Evolutionary conservation across 2,113 vertebrate genomes (phyloP).

Genomic region (Myiozetetes cayanensis): DNA sequence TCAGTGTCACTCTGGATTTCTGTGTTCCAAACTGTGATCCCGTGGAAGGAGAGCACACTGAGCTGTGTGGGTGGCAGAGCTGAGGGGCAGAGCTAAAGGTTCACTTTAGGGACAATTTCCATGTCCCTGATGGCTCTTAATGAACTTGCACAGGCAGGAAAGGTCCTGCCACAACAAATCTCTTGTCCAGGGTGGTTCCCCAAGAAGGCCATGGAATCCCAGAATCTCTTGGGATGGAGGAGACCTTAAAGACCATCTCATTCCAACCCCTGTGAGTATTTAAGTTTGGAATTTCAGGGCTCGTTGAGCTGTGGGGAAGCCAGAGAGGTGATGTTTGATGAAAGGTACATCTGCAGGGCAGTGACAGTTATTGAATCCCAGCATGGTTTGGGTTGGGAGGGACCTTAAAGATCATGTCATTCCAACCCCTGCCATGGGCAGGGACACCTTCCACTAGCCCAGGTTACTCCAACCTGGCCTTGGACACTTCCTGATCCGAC

Average conservation of each 20-base stretch:
- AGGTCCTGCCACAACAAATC: neutral
- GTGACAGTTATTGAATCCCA: accelerated
- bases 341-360: neutral
- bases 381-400: neutral
- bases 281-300: neutral
- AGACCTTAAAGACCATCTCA: accelerated
- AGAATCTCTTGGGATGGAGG: neutral
- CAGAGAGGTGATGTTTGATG: accelerated
- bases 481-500: neutral
- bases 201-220: neutral
- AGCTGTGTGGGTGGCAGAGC: neutral
- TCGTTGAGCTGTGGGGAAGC: neutral
- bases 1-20: neutral
- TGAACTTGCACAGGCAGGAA: accelerated
- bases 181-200: neutral
- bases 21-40: neutral
- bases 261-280: accelerated
- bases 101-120: neutral
- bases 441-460: neutral
- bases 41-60: neutral
- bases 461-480: neutral
- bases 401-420: neutral
- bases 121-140: neutral
- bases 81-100: neutral
- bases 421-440: neutral